Evolutionary conservation across 1,140 invertebrate genomes (phyloP), one percentile per base, ranked within the genome.

Genomic region (Drosophila yakuba): DNA sequence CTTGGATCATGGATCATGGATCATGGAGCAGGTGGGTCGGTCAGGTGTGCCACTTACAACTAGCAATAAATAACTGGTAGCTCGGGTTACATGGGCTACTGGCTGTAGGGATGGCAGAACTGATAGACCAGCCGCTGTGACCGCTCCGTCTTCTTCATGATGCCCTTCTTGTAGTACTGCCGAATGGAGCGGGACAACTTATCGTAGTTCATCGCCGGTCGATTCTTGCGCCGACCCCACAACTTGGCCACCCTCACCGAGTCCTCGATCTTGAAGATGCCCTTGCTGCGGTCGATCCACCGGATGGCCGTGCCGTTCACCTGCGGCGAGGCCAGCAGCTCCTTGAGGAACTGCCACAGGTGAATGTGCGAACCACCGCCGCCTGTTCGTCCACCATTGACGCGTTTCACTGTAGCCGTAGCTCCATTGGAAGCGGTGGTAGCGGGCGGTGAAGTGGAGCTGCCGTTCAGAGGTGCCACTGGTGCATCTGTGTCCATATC

Each of bases 161-260:
- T 99, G 45, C 98, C 98, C 93, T 99, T 99, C 93, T 99, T 99
- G 95, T 99, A 99, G 93, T 99, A 99, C 93, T 99, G 99, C 15
- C 99, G 94, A 78, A 99, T 99, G 72, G 98, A 99, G 45, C 99
- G 95, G 60, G 98, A 99, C 36, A 99, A 93, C 92, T 99, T 99
- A 94, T 99, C 99, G 93, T 99, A 99, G 93, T 99, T 99, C 98
- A 99, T 99, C 3, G 98, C 98, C 0, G 98, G 98, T 12, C 98
- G 94, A 93, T 99, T 99, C 93, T 99, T 99, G 45, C 98, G 94
- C 73, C 97, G 96, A 39, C 99, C 99, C 99, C 99, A 99, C 5
- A 99, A 94, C 64, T 96, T 94, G 0, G 99, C 99, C 20, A 99
- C 98, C 69, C 97, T 95, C 17, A 98, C 97, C 6, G 98, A 99